These are phyloP conservation scores for Natator depressus DNA, from an alignment of 2,113 vertebrate genomes.

Conservation along the genomic window DNA sequence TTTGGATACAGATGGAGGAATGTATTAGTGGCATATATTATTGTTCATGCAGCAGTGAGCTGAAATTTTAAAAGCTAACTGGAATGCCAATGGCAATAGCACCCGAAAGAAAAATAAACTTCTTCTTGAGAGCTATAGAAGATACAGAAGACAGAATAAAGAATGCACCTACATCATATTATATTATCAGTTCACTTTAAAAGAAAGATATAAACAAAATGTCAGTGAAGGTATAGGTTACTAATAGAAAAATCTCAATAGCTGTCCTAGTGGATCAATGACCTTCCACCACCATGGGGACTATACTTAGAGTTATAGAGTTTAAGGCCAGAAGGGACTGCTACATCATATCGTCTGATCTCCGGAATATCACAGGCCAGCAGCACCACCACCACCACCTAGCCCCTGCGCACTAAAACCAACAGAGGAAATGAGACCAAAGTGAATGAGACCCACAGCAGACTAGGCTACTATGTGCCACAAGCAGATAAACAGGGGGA, in stretches of 20 bases:
- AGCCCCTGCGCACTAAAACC: too few relatives aligned
- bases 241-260: not conserved
- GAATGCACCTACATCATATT: constrained; percentile 43
- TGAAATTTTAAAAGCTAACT: not conserved
- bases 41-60: constrained; percentile 8
- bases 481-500: too few relatives aligned
- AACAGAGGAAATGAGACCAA: too few relatives aligned
- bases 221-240: not conserved
- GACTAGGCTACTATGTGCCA: too few relatives aligned
- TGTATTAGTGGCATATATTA: not conserved
- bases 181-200: constrained; percentile 39
- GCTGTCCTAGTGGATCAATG: not conserved
- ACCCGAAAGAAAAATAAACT: constrained; percentile 61
- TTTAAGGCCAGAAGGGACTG: too few relatives aligned
- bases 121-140: constrained; percentile 6
- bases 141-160: constrained; percentile 36
- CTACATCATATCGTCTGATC: too few relatives aligned
- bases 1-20: not conserved
- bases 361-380: too few relatives aligned
- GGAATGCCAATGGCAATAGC: constrained; percentile 37
- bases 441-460: too few relatives aligned
- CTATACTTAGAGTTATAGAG: not conserved
- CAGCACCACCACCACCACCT: too few relatives aligned
- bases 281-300: not conserved
- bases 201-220: constrained; percentile 54